Evolutionary conservation across 2,797 vertebrate species (phyloP).

Genomic region (Pipistrellus pipistrellus): DNA sequence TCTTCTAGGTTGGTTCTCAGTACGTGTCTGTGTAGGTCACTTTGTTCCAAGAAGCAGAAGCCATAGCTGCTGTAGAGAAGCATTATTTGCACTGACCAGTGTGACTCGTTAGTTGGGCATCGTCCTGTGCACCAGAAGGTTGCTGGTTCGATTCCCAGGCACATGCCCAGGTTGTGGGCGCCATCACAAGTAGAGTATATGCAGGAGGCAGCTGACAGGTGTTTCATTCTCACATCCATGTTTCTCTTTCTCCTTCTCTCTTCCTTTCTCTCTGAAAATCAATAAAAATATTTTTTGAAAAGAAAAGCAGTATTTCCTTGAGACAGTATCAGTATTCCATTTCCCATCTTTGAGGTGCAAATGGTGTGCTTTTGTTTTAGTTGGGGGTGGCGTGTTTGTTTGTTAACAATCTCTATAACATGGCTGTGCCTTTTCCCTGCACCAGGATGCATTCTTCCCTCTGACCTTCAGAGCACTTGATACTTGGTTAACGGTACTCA

Average conservation of each 20-base stretch:
- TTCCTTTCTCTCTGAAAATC: too few species aligned
- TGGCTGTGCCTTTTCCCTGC: neutral
- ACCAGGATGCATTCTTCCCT: neutral
- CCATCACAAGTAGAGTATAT: too few species aligned
- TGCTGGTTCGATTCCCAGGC: too few species aligned
- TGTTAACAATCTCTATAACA: neutral
- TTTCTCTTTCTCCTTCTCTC: too few species aligned
- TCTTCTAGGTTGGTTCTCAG: neutral
- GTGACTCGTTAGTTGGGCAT: too few species aligned
- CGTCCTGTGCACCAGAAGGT: too few species aligned
- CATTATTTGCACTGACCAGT: neutral
- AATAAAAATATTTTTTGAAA: too few species aligned
- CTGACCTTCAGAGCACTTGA: neutral
- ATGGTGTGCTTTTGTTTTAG: neutral
- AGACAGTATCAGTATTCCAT: neutral
- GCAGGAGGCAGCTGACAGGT: too few species aligned
- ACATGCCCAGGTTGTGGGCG: too few species aligned
- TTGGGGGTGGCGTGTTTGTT: neutral
- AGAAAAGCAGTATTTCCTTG: neutral
- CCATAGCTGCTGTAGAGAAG: neutral
- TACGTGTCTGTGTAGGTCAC: neutral
- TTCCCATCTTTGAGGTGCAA: neutral
- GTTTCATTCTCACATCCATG: too few species aligned
- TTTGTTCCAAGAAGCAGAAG: conserved; percentile 1
- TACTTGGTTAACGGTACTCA: neutral